A percentile compares a stretch with the other conserved stretches of the same genome.
These are phyloP conservation scores for Catocala nupta DNA, from an alignment of 2,888 invertebrate genomes.

Conservation along the genomic window DNA sequence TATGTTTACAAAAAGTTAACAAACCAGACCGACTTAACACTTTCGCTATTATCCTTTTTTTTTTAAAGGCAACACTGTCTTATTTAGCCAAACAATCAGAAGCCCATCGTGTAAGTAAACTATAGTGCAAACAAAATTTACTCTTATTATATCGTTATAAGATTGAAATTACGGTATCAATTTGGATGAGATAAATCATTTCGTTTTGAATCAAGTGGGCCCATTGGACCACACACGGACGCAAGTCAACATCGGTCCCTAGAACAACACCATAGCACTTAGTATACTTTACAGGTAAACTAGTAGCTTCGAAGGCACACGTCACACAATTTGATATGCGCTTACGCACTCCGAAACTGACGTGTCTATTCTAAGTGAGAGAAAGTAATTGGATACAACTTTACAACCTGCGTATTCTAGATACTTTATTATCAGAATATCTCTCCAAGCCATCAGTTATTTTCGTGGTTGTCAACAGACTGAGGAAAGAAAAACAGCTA, in stretches of 20 bases:
- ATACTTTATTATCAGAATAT: too few relatives aligned
- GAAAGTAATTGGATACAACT: conserved; percentile 22
- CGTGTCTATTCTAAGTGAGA: conserved; percentile 22
- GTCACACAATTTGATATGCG: conserved; percentile 63
- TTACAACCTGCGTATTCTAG: conserved; percentile 2
- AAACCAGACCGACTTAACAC: conserved; percentile 79
- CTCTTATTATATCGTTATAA: conserved; percentile 51
- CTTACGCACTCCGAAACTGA: conserved; percentile 25
- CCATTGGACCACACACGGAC: conserved; percentile 83
- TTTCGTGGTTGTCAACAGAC: too few relatives aligned
- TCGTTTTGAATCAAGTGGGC: conserved; percentile 43
- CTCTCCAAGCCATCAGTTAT: too few relatives aligned
- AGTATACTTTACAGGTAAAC: conserved; percentile 85
- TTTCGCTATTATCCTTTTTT: conserved; percentile 80
- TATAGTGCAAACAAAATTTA: conserved; percentile 37
- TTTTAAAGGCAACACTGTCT: conserved; percentile 75
- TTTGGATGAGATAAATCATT: conserved; percentile 42
- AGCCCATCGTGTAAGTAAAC: conserved; percentile 42
- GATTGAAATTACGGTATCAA: conserved; percentile 53
- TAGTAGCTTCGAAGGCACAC: conserved; percentile 75
- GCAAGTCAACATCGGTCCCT: conserved; percentile 80
- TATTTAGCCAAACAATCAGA: conserved; percentile 67
- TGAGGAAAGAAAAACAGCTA: too few relatives aligned
- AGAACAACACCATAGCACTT: conserved; percentile 85
- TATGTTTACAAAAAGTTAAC: conserved; percentile 68